A percentile compares a stretch with the other conserved stretches of the same genome.
Evolutionary conservation across 64 coral and sea anemone species (phyloP).

Genomic region (Trachythela sp.): DNA sequence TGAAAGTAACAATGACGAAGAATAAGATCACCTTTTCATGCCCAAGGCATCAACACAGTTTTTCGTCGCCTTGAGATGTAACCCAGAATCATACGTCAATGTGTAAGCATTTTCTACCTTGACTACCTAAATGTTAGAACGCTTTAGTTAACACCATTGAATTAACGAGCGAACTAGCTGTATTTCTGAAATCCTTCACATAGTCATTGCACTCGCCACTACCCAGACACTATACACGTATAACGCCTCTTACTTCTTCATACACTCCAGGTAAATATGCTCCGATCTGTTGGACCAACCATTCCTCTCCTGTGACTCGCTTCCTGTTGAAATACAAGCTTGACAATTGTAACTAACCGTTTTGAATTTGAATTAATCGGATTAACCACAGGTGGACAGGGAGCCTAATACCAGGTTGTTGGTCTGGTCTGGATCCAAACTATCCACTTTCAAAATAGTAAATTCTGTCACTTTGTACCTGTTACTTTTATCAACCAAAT

Average conservation of each 20-base stretch:
- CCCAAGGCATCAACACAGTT: conserved; percentile 83
- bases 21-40: conserved; percentile 72
- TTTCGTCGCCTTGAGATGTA: conserved; percentile 74
- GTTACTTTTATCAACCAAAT: conserved; percentile 56
- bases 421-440: no score
- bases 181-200: no score
- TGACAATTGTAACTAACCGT: no score
- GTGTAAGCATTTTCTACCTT: conserved; percentile 62
- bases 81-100: conserved; percentile 63
- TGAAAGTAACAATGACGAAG: no score
- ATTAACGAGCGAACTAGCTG: not conserved
- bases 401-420: no score
- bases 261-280: conserved; percentile 85
- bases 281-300: conserved; percentile 75
- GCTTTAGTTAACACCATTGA: not conserved
- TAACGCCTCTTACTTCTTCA: conserved; percentile 75
- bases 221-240: no score
- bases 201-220: not conserved
- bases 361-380: not conserved
- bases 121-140: conserved; percentile 41
- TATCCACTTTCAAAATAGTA: no score
- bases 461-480: no score
- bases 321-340: no score
- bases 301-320: conserved; percentile 79
- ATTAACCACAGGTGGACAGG: no score